Evolutionary conservation across 2,888 invertebrate genomes (phyloP), one percentile per base, ranked within the genome.

Genomic region (Xanthorhoe designata): DNA sequence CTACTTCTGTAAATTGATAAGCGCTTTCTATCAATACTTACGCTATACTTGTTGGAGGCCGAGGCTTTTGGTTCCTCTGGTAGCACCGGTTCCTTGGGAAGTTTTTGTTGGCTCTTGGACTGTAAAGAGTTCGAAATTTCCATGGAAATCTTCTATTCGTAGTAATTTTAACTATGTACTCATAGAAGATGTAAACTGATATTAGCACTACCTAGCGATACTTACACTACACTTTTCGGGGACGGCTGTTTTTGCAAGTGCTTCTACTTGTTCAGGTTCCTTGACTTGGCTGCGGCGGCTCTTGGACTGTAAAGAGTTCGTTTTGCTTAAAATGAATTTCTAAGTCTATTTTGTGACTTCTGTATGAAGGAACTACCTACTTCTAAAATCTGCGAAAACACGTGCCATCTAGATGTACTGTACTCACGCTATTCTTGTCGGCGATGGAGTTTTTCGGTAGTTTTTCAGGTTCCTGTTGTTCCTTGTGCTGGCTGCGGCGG

Each of bases 31-130:
- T 13, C 13, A 42, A 42, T 47, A 47, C 47, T 47, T 47, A 47
- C 47, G 47, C 47, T 47, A 15, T 15, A 47, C 15, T 47, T 47
- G 47, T 47, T 15, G 47, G 47, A 5, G 1, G 17, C 17, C 5
- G 47, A 8, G 5, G 17, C 47, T 17, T 47, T 47, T 15, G 15
- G 47, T 47, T 47, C 47, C 17, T 47, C 47, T 6, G 15, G 47
- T 47, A 5, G 15, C 0, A 8, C 47, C 6, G 47, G 47, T 7
- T 47, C 47, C 17, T 17, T 15, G 17, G 5, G 47, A 5, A 17
- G 47, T 2, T 47, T 15, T 15, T 13, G 47, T 3, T 42, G 38
- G 13, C 64, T 49, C 58, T 59, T 59, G 24, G 64, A 59, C 17
- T 47, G 47, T 17, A 47, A 47, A 17, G 17, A 47, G 47, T 47